These are phyloP conservation scores for Myotis yumanensis DNA, from an alignment of 2,113 vertebrate species.

Conservation along the genomic window DNA sequence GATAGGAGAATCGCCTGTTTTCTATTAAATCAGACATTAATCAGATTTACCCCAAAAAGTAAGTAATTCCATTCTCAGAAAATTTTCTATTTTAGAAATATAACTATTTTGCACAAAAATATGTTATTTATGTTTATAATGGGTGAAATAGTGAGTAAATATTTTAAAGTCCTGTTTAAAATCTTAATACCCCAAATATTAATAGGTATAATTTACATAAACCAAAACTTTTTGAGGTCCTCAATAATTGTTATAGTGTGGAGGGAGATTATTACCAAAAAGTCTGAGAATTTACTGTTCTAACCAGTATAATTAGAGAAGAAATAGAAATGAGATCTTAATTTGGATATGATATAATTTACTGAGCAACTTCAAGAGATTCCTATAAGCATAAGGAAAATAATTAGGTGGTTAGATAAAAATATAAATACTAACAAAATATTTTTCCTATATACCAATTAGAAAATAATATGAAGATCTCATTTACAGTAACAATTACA, in stretches of 20 bases:
- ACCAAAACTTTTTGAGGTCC: not conserved
- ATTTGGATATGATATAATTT: conserved; percentile 24
- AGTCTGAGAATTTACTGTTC: not conserved
- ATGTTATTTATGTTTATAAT: not conserved
- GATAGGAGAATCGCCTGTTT: not conserved
- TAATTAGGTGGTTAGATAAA: not conserved
- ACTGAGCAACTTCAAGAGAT: conserved; percentile 12
- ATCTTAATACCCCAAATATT: not conserved
- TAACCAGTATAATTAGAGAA: not conserved
- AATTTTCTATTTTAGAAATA: conserved; percentile 21
- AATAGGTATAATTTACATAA: conserved; percentile 31
- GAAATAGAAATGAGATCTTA: conserved; percentile 34
- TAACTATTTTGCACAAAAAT: conserved; percentile 35
- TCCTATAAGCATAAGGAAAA: not conserved
- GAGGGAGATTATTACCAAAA: not conserved
- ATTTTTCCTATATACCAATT: not conserved
- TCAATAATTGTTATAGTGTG: conserved; percentile 34
- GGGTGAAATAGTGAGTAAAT: not conserved
- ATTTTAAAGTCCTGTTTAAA: conserved; percentile 37
- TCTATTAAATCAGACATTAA: not conserved
- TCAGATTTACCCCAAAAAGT: not conserved
- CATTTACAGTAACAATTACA: not conserved
- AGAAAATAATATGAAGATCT: conserved; percentile 39
- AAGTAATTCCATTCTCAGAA: not conserved
- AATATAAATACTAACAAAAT: not conserved